Evolutionary conservation across 1,140 invertebrate species (phyloP).

Genomic region (Tetramorium parvispinum): DNA sequence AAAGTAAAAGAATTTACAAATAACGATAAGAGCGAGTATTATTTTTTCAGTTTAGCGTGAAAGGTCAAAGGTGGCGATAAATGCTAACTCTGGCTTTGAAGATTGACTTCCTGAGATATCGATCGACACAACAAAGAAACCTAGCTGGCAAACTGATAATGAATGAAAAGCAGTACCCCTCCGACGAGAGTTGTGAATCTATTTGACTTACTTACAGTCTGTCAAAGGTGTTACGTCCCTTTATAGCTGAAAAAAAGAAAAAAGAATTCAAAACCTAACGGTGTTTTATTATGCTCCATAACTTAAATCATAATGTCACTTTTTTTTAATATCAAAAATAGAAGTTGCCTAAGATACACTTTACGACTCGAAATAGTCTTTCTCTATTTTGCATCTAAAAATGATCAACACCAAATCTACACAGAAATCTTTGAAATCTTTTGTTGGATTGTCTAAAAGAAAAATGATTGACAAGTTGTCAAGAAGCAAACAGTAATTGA

Average conservation of each 20-base stretch:
- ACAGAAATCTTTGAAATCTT: background rate
- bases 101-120: conserved; percentile 43
- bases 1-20: background rate
- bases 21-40: background rate
- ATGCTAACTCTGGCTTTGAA: conserved; percentile 2
- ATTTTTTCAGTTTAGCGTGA: conserved; percentile 37
- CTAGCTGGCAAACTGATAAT: background rate
- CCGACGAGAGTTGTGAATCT: conserved; percentile 68
- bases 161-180: conserved; percentile 35
- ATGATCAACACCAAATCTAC: background rate
- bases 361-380: background rate
- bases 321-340: background rate
- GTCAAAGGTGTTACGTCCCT: background rate
- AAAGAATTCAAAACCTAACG: background rate
- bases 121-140: conserved; percentile 43
- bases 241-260: background rate
- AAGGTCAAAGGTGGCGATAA: conserved; percentile 33
- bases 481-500: no score
- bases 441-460: background rate
- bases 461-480: background rate
- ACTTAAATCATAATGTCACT: background rate
- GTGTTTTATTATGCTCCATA: background rate
- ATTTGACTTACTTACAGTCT: conserved; percentile 63
- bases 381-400: background rate
- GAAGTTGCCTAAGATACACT: background rate